Evolutionary conservation across 2,113 vertebrate genomes (phyloP), one percentile per base, ranked within the genome.

Genomic region (Phoxinus phoxinus): DNA sequence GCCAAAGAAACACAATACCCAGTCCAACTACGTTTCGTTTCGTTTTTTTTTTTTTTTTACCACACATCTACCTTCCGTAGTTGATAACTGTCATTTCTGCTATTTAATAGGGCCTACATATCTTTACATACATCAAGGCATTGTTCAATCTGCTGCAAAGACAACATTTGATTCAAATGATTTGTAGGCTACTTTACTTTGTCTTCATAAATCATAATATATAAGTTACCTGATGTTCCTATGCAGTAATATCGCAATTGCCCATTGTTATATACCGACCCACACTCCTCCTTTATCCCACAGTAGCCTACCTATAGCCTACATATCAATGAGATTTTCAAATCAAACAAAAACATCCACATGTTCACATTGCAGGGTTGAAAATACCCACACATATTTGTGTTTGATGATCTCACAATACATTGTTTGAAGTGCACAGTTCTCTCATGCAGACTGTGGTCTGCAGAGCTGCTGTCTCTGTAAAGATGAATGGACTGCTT

Each of bases 401-500:
- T 78, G 74, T 85, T 78, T 85, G 61, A 85, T 78, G 32, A 85
- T 78, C 32, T 69, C 37, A 81, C 79, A 51, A 53, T 5, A 69
- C 44, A 72, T 74, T 86, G 71, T 86, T 86, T 81, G 69, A 61
- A 86, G 69, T 32, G 61, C 79, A 51, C 61, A 51, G 41, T 65
- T 80, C 25, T 51, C 73, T 53, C 74, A 27, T 72, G 35, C 27
- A 41, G 41, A 41, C 41, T 53, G 65, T 61, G 46, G 58, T 80
- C 65, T 30, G 77, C 69, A 46, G 77, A 81, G 77, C 67, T 51
- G 13, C 53, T 51, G 65, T 73, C 37, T 56, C 71, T 78, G 77
- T 32, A 19, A 61, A 61, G 85, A 86, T 86, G 77, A 86, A 63
- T 81, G 85, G 30, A n/a, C 67, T 51, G 85, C 27, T 81, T 86